A percentile compares a stretch with the other conserved stretches of the same genome.
Conservation (phyloP, 2,113 vertebrate genomes). For the Nesoenas mayeri region DNA sequence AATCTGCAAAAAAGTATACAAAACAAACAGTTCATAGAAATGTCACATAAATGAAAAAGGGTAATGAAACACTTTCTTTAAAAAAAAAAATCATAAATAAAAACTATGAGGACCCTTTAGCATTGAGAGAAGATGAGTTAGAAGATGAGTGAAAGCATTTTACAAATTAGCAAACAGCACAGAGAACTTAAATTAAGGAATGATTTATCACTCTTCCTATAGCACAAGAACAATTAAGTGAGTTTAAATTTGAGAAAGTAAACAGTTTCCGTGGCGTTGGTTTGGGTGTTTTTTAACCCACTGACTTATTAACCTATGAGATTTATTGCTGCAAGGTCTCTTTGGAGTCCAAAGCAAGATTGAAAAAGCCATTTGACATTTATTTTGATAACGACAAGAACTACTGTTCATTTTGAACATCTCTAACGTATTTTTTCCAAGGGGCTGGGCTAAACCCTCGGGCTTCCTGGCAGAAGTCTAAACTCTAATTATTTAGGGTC, state of each 20-base stretch:
- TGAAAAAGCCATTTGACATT: conserved; percentile 23
- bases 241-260: conserved; percentile 28
- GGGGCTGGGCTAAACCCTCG: background rate
- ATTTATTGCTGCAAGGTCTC: background rate
- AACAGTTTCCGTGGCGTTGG: conserved; percentile 11
- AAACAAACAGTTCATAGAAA: background rate
- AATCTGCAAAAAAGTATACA: background rate
- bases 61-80: background rate
- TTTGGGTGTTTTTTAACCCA: background rate
- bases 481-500: conserved; percentile 40
- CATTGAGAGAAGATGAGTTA: background rate
- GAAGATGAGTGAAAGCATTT: background rate
- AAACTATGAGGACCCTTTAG: background rate
- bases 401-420: background rate
- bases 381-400: conserved; percentile 44
- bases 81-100: background rate
- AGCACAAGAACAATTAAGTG: background rate
- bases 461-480: conserved; percentile 37
- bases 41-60: background rate
- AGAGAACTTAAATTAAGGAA: background rate
- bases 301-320: conserved; percentile 6
- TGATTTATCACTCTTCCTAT: conserved; percentile 14
- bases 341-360: conserved; percentile 2
- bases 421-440: background rate
- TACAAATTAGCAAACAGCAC: background rate